Evolutionary conservation across 2,888 invertebrate species (phyloP).

Genomic region (Argyresthia albistria): DNA sequence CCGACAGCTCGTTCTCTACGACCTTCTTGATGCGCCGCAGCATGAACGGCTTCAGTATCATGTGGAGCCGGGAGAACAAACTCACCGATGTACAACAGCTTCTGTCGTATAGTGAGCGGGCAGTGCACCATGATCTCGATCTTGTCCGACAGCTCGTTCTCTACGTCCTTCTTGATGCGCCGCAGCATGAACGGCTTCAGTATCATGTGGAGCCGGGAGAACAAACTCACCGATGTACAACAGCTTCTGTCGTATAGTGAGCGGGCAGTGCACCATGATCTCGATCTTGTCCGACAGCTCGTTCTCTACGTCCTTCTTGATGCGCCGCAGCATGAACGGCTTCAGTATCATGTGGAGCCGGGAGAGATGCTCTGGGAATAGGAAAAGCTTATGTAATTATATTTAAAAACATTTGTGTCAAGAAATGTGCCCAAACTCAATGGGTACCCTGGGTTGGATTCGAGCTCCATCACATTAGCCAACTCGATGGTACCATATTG

Average conservation of each 20-base stretch:
- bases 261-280: conserved; percentile 91
- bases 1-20: conserved; percentile 95
- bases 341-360: conserved; percentile 95
- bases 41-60: conserved; percentile 98
- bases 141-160: conserved; percentile 95
- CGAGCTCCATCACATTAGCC: too few species aligned
- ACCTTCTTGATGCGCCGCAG: conserved; percentile 94
- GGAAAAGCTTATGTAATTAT: too few species aligned
- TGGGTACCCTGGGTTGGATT: too few species aligned
- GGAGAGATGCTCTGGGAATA: conserved; percentile 85
- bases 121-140: conserved; percentile 95
- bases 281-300: conserved; percentile 96
- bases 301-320: conserved; percentile 97
- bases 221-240: conserved; percentile 80
- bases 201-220: conserved; percentile 97
- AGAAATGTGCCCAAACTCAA: too few species aligned
- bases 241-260: conserved; percentile 90
- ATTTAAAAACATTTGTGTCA: too few species aligned
- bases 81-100: conserved; percentile 84
- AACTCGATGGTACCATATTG: too few species aligned
- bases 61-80: conserved; percentile 84
- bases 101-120: conserved; percentile 90
- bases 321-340: conserved; percentile 94
- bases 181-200: conserved; percentile 96
- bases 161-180: conserved; percentile 95